Conservation (phyloP, 2,797 vertebrate genomes). For the Falco peregrinus region DNA sequence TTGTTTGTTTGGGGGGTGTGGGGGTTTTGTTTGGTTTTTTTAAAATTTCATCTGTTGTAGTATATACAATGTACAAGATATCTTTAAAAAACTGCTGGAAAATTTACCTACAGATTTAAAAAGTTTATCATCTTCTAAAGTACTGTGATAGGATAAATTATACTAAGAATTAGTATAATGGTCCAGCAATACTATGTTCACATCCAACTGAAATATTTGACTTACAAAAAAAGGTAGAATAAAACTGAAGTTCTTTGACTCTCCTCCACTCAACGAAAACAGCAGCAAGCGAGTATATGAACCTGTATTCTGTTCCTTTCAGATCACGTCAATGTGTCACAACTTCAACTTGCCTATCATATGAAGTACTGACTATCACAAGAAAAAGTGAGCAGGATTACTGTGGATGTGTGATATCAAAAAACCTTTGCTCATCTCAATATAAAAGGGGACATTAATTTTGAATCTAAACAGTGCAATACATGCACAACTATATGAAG, state of each 20-base stretch:
- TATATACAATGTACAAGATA: neutral
- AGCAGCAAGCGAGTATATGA: neutral
- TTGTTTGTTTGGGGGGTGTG: no score
- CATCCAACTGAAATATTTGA: neutral
- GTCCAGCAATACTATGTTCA: neutral
- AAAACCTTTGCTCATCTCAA: neutral
- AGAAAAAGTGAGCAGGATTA: neutral
- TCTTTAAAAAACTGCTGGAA: neutral
- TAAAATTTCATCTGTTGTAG: neutral
- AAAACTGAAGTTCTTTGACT: neutral
- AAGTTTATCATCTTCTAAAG: neutral
- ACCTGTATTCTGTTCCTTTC: neutral
- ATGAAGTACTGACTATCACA: neutral
- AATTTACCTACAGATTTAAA: neutral
- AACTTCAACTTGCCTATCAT: neutral
- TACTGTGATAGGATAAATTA: neutral
- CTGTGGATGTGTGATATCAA: neutral
- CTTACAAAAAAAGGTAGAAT: neutral
- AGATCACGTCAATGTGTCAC: neutral
- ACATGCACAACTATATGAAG: neutral
- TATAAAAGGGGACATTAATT: neutral
- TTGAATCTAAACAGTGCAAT: neutral
- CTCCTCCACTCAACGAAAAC: neutral
- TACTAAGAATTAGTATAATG: neutral
- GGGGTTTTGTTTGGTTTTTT: no score